Evolutionary conservation across 64 coral and sea anemone genomes (phyloP).

Genomic region (Montipora efflorescens): DNA sequence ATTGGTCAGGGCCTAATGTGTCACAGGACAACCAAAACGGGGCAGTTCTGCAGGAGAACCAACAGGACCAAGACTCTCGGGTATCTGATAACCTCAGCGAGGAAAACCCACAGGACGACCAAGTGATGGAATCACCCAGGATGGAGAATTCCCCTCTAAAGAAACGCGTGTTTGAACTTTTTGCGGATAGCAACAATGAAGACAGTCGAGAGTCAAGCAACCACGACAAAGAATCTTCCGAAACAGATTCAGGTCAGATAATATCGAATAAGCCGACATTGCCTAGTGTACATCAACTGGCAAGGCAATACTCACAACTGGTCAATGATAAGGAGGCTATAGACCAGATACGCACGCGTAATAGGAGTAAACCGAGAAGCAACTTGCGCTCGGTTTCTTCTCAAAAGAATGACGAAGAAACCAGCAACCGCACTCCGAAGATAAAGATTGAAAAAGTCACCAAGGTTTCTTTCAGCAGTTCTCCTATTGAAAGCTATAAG

Average conservation of each 20-base stretch:
- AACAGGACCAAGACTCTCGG: not conserved
- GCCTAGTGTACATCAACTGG: slow-evolving; percentile 77
- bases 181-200: slow-evolving; percentile 23
- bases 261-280: slow-evolving; percentile 15
- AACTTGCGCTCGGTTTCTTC: not conserved
- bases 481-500: slow-evolving; percentile 44
- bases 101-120: slow-evolving; percentile 8
- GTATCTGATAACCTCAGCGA: not conserved
- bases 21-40: not conserved
- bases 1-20: not conserved
- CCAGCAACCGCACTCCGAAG: slow-evolving; percentile 43
- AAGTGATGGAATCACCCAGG: not conserved
- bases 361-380: not conserved
- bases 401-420: not conserved
- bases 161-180: slow-evolving; percentile 41
- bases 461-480: slow-evolving; percentile 59
- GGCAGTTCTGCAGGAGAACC: not conserved
- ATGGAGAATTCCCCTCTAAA: not conserved
- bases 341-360: slow-evolving; percentile 38
- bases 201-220: not conserved
- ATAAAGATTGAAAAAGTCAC: slow-evolving; percentile 68
- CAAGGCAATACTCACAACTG: slow-evolving; percentile 74
- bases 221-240: not conserved
- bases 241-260: not conserved
- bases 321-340: slow-evolving; percentile 58